Percentiles rank a stretch among this genome's conserved stretches.
These are phyloP conservation scores for Ceyx erithaca DNA, from an alignment of 2,797 vertebrate genomes.

Conservation along the genomic window DNA sequence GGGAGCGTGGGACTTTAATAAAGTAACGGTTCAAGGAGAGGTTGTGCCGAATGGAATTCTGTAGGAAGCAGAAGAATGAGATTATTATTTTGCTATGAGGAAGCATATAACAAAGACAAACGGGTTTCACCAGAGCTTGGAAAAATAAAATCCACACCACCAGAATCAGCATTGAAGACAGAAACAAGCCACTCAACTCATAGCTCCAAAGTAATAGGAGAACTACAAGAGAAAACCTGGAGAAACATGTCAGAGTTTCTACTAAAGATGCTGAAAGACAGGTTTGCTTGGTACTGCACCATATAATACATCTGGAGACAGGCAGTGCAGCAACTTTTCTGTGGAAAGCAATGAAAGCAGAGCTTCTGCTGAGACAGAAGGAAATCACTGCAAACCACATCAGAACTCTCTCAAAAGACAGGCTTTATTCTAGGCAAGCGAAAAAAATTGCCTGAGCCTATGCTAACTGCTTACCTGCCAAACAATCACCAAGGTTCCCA, in stretches of 20 bases:
- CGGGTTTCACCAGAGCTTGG: neutral
- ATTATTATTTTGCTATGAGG: neutral
- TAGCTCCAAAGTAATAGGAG: neutral
- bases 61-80: slow-evolving; percentile 38
- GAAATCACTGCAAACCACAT: slow-evolving; percentile 51
- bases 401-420: slow-evolving; percentile 11
- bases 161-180: neutral
- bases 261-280: neutral
- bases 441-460: slow-evolving; percentile 43
- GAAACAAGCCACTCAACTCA: neutral
- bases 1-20: slow-evolving; percentile 97
- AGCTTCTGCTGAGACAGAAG: slow-evolving; percentile 36
- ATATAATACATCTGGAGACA: neutral
- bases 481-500: neutral
- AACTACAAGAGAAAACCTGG: neutral
- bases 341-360: slow-evolving; percentile 22
- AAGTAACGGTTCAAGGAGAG: slow-evolving; percentile 98
- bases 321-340: neutral
- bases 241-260: neutral
- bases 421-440: neutral
- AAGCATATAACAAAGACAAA: neutral
- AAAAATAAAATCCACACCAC: neutral
- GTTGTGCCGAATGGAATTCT: slow-evolving; percentile 99
- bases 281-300: neutral
- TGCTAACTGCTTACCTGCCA: slow-evolving; percentile 44